Percentiles rank a stretch among this genome's conserved stretches.
phyloP scores from a whole-genome alignment of 2,113 vertebrate species.

The Corythornis vintsioides region DNA sequence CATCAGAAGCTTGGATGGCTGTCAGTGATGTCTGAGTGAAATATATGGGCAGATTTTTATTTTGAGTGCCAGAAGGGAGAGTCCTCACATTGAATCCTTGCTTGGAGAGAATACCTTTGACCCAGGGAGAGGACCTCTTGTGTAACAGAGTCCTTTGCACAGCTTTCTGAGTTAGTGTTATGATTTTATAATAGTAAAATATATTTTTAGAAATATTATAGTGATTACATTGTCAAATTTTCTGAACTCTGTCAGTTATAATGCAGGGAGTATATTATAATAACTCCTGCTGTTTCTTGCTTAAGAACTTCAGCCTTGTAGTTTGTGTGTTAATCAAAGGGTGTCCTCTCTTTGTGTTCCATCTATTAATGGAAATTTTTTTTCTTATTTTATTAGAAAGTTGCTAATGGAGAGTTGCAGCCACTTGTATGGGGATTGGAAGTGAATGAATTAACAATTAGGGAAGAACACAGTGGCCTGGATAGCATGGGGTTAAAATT shows the following conservation, averaged over 20 bases:
- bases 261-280: not conserved
- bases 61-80: not conserved
- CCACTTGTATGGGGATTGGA: not conserved
- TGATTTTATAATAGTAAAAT: constrained; percentile 5
- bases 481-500: not conserved
- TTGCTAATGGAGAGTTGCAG: not conserved
- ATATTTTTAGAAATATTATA: constrained; percentile 30
- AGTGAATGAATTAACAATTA: not conserved
- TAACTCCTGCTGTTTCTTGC: not conserved
- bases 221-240: constrained; percentile 52
- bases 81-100: not conserved
- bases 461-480: not conserved
- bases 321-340: constrained; percentile 38
- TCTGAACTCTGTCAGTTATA: constrained; percentile 41
- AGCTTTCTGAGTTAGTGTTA: not conserved
- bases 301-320: constrained; percentile 19
- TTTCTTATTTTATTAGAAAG: not conserved
- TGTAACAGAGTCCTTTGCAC: not conserved
- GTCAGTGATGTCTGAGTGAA: not conserved
- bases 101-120: not conserved
- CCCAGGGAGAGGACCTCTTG: not conserved
- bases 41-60: not conserved
- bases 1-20: not conserved
- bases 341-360: not conserved
- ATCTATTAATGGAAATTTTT: not conserved